phyloP scores from a whole-genome alignment of 1,140 invertebrate genomes.

The Formica selysi region DNA sequence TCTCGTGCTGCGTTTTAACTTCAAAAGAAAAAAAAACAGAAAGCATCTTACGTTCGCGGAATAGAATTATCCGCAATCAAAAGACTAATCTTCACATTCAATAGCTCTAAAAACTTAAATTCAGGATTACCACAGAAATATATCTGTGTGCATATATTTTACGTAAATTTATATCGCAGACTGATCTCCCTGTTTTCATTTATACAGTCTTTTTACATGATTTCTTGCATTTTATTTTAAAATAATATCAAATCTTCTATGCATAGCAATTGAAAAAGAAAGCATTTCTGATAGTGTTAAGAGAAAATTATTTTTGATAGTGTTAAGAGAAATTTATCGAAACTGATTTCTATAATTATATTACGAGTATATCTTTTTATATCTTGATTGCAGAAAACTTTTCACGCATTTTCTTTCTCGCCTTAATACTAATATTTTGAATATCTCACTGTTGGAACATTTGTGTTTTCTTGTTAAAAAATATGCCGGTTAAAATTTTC shows the following conservation, averaged over 20 bases:
- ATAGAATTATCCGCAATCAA: no score
- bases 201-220: no score
- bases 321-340: slow-evolving; percentile 15
- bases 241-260: background rate
- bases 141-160: no score
- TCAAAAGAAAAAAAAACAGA: background rate
- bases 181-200: no score
- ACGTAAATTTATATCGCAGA: no score
- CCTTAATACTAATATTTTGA: background rate
- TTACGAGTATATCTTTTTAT: slow-evolving; percentile 6
- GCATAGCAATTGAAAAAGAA: background rate
- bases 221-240: no score
- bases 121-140: no score
- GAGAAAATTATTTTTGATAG: background rate
- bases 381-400: background rate
- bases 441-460: no score
- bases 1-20: background rate
- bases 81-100: no score
- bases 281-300: background rate
- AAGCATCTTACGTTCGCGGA: background rate
- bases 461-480: no score
- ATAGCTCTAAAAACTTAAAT: no score
- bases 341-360: background rate
- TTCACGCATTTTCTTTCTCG: background rate
- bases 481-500: no score